These are phyloP conservation scores for Chymomyza caudatula DNA, from an alignment of 2,888 invertebrate species.

Conservation along the genomic window DNA sequence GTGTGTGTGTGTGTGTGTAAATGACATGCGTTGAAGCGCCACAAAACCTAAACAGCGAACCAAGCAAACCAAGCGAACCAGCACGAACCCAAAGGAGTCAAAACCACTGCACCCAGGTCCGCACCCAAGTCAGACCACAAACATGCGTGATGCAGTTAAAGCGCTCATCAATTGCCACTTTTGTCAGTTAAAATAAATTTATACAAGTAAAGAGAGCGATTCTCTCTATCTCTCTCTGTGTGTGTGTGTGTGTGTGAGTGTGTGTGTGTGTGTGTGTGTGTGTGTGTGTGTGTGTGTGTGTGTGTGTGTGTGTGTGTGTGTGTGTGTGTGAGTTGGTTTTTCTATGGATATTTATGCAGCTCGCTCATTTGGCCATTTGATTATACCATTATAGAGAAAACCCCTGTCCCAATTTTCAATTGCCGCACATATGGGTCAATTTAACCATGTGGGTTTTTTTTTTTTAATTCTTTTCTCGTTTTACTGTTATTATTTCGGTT, in stretches of 20 bases:
- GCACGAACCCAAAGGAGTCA: not conserved
- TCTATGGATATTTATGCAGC: not conserved
- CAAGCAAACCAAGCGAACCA: slow-evolving; percentile 19
- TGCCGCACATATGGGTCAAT: slow-evolving; percentile 40
- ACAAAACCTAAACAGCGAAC: not conserved
- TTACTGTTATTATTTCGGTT: not conserved
- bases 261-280: no score
- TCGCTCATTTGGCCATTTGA: not conserved
- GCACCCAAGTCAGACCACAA: not conserved
- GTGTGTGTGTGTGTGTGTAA: slow-evolving; percentile 13
- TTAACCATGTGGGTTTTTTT: slow-evolving; percentile 1
- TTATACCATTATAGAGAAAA: not conserved
- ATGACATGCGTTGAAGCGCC: slow-evolving; percentile 43
- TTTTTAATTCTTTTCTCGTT: not conserved
- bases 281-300: no score
- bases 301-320: no score
- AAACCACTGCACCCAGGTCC: not conserved
- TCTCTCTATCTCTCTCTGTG: no score
- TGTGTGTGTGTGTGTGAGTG: no score
- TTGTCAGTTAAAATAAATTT: no score
- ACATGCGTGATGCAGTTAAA: not conserved
- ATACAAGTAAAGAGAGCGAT: no score
- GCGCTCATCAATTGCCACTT: not conserved
- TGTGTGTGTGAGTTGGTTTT: not conserved
- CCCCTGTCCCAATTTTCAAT: slow-evolving; percentile 27